Base-by-base conservation (phyloP, 2,888 invertebrate species). In the Meteorus cinctellus region DNA sequence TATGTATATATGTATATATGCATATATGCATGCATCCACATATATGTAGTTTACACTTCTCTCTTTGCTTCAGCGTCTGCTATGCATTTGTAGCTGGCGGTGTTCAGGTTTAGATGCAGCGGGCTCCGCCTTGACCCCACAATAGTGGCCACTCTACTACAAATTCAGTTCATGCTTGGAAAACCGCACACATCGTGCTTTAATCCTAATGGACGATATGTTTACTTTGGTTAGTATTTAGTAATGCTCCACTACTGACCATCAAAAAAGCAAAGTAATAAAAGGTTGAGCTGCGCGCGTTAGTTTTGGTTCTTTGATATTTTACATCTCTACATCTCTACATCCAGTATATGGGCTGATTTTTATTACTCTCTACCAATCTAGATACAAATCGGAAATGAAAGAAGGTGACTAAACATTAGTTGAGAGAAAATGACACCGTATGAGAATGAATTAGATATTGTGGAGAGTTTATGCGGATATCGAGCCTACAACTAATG, bases 91-190 rank as follows among this genome's bases (percentile, higher is more conserved):
- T 77, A 75, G 76, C 59, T 73, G 77, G 79, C 78, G 75, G 75
- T 76, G 78, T 76, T 79, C 79, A 74, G 77, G 78, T 79, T 79
- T 76, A 77, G 81, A 81, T 80, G 81, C 81, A 81, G 80, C 82
- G n/a, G 80, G 79, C 79, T 81, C 82, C 80, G 77, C 79, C 80
- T 77, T 82, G 77, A 65, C 70, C 45, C 66, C 69, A 63, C 72
- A 68, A 67, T 72, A 79, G 67, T 79, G 76, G 24, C 73, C 70
- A 19, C 19, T 19, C n/a, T 16, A 24, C 8, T 72, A 69, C 62
- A 67, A 72, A 77, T 72, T 72, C 72, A 67, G 68, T 62, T 72
- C 72, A 72, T 55, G 74, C 45, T 8, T 2, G 41, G 75, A 68
- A n/a, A 48, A 0, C 48, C 48, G 69, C 77, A 51, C 59, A 71